phyloP scores from a whole-genome alignment of 2,113 vertebrate species.

The Corapipo altera region DNA sequence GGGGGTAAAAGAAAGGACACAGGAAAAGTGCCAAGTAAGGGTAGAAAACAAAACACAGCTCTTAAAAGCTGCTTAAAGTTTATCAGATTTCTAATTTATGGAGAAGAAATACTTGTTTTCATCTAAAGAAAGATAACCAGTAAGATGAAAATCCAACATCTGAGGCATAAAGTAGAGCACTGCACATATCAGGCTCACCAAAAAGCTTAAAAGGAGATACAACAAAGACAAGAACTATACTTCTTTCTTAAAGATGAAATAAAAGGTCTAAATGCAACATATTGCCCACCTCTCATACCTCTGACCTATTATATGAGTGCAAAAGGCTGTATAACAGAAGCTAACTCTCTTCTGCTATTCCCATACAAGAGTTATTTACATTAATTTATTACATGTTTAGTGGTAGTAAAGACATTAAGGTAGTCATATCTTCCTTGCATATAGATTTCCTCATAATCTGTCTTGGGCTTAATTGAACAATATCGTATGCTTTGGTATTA shows the following conservation, averaged over 20 bases:
- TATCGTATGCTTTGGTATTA: neutral
- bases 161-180: neutral
- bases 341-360: neutral
- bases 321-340: neutral
- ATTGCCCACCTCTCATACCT: neutral
- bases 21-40: neutral
- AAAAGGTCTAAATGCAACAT: neutral
- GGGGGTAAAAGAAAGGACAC: neutral
- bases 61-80: neutral
- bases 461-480: neutral
- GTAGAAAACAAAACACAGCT: neutral
- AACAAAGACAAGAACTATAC: neutral
- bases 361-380: neutral
- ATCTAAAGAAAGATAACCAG: neutral
- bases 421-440: neutral
- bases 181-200: neutral
- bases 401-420: neutral
- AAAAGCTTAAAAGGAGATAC: neutral
- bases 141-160: neutral
- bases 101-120: neutral
- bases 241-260: neutral
- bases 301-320: neutral
- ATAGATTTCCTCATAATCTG: neutral
- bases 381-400: neutral
- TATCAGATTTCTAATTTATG: neutral